Percentiles rank a stretch among this genome's conserved stretches.
Conservation (phyloP, 2,888 invertebrate genomes). For the Deladenus siricidicola region DNA sequence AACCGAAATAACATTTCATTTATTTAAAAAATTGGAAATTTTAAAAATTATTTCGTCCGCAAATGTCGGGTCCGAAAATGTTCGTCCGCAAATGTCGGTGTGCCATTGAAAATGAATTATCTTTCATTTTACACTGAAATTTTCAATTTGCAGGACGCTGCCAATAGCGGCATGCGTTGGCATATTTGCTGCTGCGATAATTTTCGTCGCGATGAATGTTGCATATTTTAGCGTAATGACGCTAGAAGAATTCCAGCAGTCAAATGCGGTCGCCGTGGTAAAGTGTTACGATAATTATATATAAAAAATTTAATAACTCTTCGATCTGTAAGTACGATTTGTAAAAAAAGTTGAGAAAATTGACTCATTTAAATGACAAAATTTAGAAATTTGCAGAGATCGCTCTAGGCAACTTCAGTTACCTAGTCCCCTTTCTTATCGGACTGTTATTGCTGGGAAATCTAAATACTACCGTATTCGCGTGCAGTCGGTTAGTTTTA, state of each 20-base stretch:
- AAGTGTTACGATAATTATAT: background rate
- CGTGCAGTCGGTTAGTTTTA: slow-evolving; percentile 37
- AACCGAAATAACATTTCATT: no score
- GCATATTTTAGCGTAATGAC: slow-evolving; percentile 81
- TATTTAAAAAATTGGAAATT: no score
- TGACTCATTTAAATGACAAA: no score
- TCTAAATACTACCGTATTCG: slow-evolving; percentile 45
- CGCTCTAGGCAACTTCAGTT: slow-evolving; percentile 38
- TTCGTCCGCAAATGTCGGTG: no score
- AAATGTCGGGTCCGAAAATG: no score
- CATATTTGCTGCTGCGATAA: slow-evolving; percentile 35
- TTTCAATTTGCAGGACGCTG: slow-evolving; percentile 36
- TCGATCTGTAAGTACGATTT: no score
- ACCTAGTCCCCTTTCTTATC: slow-evolving; percentile 43
- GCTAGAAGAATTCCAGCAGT: slow-evolving; percentile 29
- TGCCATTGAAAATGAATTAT: no score
- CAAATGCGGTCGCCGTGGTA: slow-evolving; percentile 60
- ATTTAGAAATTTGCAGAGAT: slow-evolving; percentile 38
- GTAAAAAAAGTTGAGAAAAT: no score
- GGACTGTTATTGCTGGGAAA: slow-evolving; percentile 42
- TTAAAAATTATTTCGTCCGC: no score
- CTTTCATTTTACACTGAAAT: no score
- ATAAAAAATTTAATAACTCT: no score
- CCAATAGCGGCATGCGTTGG: slow-evolving; percentile 44
- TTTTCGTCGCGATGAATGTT: slow-evolving; percentile 79